A percentile compares a stretch with the other conserved stretches of the same genome.
Evolutionary conservation across 1,140 invertebrate species (phyloP).

Genomic region (Thalassaphorura encarpata): DNA sequence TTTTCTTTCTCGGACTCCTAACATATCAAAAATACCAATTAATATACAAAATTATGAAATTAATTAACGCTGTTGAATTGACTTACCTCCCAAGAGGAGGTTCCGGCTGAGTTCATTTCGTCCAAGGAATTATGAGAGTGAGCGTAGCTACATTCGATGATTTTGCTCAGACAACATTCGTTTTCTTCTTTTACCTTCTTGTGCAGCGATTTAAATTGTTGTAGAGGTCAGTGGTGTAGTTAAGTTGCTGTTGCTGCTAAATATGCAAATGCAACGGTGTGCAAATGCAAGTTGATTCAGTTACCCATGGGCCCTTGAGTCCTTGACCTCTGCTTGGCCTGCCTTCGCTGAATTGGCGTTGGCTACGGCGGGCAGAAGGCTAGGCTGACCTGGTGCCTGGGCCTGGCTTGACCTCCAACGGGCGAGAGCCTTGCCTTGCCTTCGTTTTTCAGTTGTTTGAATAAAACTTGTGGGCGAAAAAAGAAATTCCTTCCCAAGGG

Average conservation of each 20-base stretch:
- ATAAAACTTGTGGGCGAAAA: too few species aligned
- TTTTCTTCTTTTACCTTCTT: background rate
- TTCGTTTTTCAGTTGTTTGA: too few species aligned
- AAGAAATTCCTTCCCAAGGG: too few species aligned
- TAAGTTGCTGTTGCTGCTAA: too few species aligned
- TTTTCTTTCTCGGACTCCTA: conserved; percentile 11
- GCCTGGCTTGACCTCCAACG: too few species aligned
- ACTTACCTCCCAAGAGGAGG: conserved; percentile 9
- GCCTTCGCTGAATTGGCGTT: background rate
- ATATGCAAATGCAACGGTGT: too few species aligned
- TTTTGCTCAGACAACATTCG: background rate
- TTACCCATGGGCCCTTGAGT: background rate
- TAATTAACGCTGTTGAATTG: background rate
- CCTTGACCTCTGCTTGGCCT: background rate
- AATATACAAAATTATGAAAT: background rate
- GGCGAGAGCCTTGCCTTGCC: too few species aligned
- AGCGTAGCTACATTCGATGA: conserved; percentile 3
- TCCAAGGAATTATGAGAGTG: background rate
- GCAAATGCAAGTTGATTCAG: background rate
- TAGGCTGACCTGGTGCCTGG: too few species aligned
- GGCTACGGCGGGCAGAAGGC: background rate
- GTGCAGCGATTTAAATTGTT: too few species aligned
- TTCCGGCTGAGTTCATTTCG: conserved; percentile 8
- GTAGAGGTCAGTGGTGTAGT: too few species aligned
- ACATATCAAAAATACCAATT: background rate